Evolutionary conservation across 92 coral and sea anemone species (phyloP).

Genomic region (Actinernus sp.): DNA sequence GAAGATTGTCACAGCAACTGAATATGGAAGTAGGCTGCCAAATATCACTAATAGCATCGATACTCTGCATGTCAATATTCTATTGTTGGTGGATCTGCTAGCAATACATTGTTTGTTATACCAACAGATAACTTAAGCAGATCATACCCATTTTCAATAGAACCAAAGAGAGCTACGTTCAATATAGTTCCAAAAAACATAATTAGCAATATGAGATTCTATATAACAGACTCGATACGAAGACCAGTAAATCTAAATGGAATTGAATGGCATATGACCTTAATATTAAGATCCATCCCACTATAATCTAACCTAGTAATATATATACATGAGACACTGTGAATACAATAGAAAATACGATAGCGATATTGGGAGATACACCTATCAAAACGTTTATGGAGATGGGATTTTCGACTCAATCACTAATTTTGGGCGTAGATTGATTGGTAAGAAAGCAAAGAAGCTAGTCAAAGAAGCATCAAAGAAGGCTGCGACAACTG

Average conservation of each 20-base stretch:
- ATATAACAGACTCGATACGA: constrained; percentile 12
- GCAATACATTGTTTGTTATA: constrained; percentile 14
- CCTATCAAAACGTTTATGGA: constrained; percentile 17
- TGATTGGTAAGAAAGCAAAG: constrained; percentile 21
- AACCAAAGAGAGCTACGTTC: constrained; percentile 9
- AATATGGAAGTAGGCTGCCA: constrained; percentile 14
- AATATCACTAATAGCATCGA: constrained; percentile 30
- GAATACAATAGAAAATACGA: constrained; percentile 22
- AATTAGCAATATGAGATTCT: constrained; percentile 31
- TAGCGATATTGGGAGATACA: constrained; percentile 19
- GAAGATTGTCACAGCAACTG: constrained; percentile 4
- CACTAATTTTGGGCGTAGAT: neutral
- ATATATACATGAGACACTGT: neutral
- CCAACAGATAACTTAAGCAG: neutral
- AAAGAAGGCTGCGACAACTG: no score
- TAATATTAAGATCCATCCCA: constrained; percentile 2
- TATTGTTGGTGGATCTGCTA: constrained; percentile 12
- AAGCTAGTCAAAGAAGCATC: no score
- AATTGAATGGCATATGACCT: neutral
- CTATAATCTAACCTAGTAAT: constrained; percentile 4
- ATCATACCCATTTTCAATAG: neutral
- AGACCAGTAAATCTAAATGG: constrained; percentile 21
- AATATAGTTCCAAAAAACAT: neutral
- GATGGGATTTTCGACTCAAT: constrained; percentile 4
- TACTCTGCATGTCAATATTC: constrained; percentile 1